phyloP scores from a whole-genome alignment of 2,888 invertebrate species.

The Psylliodes chrysocephalus region DNA sequence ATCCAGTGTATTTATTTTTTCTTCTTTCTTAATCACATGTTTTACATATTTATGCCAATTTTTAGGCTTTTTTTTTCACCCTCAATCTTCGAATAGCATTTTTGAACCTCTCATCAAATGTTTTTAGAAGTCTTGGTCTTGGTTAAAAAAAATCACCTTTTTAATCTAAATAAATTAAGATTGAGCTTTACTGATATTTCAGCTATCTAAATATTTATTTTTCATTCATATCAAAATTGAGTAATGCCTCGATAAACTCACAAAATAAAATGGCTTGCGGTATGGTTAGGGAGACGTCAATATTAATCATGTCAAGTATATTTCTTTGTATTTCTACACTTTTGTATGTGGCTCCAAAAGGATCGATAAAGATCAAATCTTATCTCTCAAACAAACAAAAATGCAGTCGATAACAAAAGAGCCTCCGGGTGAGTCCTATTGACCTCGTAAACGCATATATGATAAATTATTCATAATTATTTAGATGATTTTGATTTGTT shows the following conservation, averaged over 20 bases:
- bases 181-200: neutral
- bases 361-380: constrained; percentile 20
- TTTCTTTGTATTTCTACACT: neutral
- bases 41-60: too few relatives aligned
- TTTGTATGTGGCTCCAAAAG: neutral
- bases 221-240: neutral
- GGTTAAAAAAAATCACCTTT: too few relatives aligned
- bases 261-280: neutral
- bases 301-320: neutral
- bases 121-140: too few relatives aligned
- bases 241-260: neutral
- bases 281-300: neutral
- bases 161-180: too few relatives aligned
- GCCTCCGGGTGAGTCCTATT: neutral
- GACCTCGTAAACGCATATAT: constrained; percentile 19
- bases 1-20: too few relatives aligned
- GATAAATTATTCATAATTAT: too few relatives aligned
- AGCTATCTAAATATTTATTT: neutral
- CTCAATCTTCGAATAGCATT: too few relatives aligned
- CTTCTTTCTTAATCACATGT: too few relatives aligned
- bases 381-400: constrained; percentile 29
- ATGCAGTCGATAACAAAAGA: constrained; percentile 8
- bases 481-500: too few relatives aligned
- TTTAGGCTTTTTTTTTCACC: too few relatives aligned
- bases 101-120: too few relatives aligned